Percentiles rank a stretch among this genome's conserved stretches.
These are phyloP conservation scores for Lepus townsendii DNA, from an alignment of 2,797 vertebrate species.

Conservation along the genomic window DNA sequence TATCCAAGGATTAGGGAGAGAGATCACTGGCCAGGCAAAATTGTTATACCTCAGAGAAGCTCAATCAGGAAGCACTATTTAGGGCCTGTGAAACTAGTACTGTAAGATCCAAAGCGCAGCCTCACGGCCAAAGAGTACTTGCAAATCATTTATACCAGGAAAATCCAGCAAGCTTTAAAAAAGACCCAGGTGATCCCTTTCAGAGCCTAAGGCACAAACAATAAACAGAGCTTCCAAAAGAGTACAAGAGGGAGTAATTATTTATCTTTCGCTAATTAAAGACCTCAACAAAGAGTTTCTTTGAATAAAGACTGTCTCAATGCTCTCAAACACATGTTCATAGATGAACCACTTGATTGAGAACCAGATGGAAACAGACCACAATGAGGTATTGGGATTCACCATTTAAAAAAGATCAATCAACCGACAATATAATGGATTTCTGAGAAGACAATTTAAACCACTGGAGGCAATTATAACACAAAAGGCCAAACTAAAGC, in stretches of 20 bases:
- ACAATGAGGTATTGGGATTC: neutral
- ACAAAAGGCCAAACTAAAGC: neutral
- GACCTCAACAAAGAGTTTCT: conserved; percentile 58
- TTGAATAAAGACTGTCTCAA: neutral
- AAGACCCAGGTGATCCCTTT: conserved; percentile 12
- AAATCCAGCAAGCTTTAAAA: neutral
- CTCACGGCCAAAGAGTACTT: neutral
- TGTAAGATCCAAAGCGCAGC: neutral
- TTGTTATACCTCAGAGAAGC: neutral
- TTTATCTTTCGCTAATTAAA: conserved; percentile 60
- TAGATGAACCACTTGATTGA: neutral
- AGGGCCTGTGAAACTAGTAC: neutral
- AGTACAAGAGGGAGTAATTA: neutral
- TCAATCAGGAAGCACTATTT: neutral
- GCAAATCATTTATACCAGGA: neutral
- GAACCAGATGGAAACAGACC: neutral
- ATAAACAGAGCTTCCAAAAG: conserved; percentile 34
- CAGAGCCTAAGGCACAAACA: neutral
- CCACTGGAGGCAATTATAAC: neutral
- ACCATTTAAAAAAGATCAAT: neutral
- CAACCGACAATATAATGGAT: neutral
- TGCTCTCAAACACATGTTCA: conserved; percentile 10
- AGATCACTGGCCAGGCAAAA: neutral
- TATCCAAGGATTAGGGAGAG: neutral
- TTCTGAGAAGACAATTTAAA: neutral